Evolutionary conservation across 2,888 invertebrate species (phyloP), one percentile per base, ranked within the genome.

Genomic region (Mythimna loreyi): DNA sequence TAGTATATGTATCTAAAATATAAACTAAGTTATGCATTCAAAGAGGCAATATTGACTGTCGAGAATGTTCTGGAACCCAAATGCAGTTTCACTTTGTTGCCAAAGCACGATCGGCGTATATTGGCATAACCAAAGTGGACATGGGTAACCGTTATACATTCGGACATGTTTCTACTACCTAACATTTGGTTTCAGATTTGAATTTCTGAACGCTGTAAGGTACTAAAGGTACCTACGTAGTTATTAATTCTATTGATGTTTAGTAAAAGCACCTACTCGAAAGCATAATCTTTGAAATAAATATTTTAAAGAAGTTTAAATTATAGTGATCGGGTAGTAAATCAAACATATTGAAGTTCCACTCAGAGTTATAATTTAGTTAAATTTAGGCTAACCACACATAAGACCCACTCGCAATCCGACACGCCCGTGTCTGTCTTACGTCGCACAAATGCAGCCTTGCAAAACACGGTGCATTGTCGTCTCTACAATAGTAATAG

Each of bases 61-160:
- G 21, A 55, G 45, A 57, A 72, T 36, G 6, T 50, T 53, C 23
- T 33, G 30, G 16, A 16, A n/a, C 30, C 21, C 1, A 16, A 13
- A 13, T 30, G 13, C 3, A 62, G 36, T 52, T 47, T 36, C 56
- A 56, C 9, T 64, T 60, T 25, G 45, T 47, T 64, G 63, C 57
- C 68, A 67, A 75, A 63, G 50, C 80, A 68, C 68, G 63, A 60
- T 49, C 49, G 21, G 36, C 23, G 36, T 33, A 36, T 75, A 60
- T 76, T 63, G 11, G 36, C 28, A 30, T 62, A 74, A 19, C 45
- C 53, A 36, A 67, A 52, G 19, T 33, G 1, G 13, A 43, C 56
- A 21, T 21, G 8, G 7, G 3, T 3, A 30, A 75, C 63, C 63
- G 33, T 63, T 47, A 56, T 28, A 55, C 28, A 16, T 25, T 36